Base-by-base conservation (phyloP, 2,797 vertebrate genomes). In the Enteromius afrohamiltoni region DNA sequence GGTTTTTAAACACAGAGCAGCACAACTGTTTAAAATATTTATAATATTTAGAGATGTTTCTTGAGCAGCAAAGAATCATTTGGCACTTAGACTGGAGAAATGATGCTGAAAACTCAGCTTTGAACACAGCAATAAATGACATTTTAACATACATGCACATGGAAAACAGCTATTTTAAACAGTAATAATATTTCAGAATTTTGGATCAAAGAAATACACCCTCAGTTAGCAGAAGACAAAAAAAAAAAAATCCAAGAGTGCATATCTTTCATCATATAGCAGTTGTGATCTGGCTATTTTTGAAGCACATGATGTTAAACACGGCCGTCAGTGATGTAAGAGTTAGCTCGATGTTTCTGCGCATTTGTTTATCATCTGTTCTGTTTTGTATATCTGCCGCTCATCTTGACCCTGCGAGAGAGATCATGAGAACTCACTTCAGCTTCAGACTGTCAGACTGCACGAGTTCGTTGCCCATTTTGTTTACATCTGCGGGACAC, bases 351-450 rank as follows among this genome's bases (percentile, higher is more conserved):
- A 17, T 31, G 60, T 64, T 64, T 31, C 60, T 45, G 23, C 2
- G 3, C 9, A 23, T 82, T 70, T 86, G 70, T 84, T 64, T 86
- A 62, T 79, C 73, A 10, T 85, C 51, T 79, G 42, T 65, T 86
- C 55, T 85, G 80, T 64, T 85, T 55, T 87, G 76, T 91, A 84
- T 90, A 89, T 90, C 80, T 85, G 71, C 58, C 47, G 51, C 84
- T 89, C 86, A 77, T 89, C 85, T 85, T 89, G 87, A 88, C 87
- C 87, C 81, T 58, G 62, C 80, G 53, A 70, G 68, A 76, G 83
- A 91, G 89, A 89, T 89, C 88, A 87, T 90, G 89, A 87, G 89
- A 92, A 91, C 77, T 83, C 87, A 85, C 76, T 87, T 67, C 78
- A 87, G 83, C 84, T 73, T 82, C 82, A 74, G 75, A 82, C 65